Percentiles rank a stretch among this genome's conserved stretches.
Evolutionary conservation across 2,797 vertebrate species (phyloP).

Genomic region (Coracias cyanogaster): DNA sequence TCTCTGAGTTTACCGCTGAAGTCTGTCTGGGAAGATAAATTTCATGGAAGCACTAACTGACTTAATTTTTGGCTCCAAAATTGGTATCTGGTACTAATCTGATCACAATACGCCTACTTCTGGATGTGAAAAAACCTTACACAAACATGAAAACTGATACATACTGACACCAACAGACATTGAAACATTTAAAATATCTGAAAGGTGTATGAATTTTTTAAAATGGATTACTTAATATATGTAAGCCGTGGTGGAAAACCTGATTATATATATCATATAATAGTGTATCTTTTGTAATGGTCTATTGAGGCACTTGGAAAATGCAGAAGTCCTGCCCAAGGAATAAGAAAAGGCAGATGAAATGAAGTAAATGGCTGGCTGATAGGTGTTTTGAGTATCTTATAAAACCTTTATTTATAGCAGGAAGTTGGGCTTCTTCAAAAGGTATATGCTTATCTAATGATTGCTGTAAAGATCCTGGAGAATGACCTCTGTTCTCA

Average conservation of each 20-base stretch:
- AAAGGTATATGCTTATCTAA: neutral
- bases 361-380: neutral
- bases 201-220: neutral
- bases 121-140: neutral
- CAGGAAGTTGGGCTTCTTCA: slow-evolving; percentile 34
- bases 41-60: neutral
- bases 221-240: neutral
- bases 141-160: neutral
- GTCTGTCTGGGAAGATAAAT: neutral
- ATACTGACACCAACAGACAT: neutral
- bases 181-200: neutral
- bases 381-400: neutral
- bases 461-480: neutral
- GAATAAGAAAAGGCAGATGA: neutral
- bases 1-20: neutral
- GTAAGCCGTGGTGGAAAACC: neutral
- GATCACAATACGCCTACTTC: neutral
- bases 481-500: slow-evolving; percentile 21
- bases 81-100: neutral
- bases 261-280: neutral
- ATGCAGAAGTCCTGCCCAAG: neutral
- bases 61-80: neutral
- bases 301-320: neutral
- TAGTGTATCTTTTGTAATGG: neutral
- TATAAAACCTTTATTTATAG: slow-evolving; percentile 29